Percentiles rank a stretch among this genome's conserved stretches.
These are phyloP conservation scores for Pteropus rufus DNA, from an alignment of 2,797 vertebrate genomes.

Conservation along the genomic window DNA sequence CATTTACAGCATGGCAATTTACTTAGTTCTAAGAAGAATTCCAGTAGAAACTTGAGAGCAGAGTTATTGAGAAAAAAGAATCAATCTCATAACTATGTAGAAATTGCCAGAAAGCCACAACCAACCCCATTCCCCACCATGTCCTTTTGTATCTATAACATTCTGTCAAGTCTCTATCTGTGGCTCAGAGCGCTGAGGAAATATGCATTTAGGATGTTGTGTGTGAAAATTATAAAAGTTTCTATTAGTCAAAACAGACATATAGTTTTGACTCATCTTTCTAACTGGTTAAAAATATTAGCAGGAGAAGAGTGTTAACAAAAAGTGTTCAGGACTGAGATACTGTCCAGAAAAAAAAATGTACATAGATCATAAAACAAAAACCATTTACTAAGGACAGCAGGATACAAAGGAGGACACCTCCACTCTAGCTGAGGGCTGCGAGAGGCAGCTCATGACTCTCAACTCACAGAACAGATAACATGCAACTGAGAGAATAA, in stretches of 20 bases:
- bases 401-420: not conserved
- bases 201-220: not conserved
- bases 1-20: not conserved
- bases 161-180: not conserved
- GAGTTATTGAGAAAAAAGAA: not conserved
- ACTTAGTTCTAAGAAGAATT: not conserved
- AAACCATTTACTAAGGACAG: not conserved
- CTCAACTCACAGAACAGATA: not conserved
- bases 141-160: not conserved
- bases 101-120: not conserved
- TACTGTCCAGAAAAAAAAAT: not conserved
- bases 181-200: not conserved
- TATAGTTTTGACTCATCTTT: not conserved
- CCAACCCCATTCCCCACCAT: not conserved
- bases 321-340: not conserved
- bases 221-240: not conserved
- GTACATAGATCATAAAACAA: not conserved
- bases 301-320: not conserved
- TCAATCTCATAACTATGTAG: not conserved
- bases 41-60: not conserved
- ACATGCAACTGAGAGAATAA: not conserved
- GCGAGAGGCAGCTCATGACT: not conserved
- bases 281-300: not conserved
- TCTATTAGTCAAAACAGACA: not conserved
- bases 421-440: not conserved